These are phyloP conservation scores for Drosophila fungiperda DNA, from an alignment of 2,888 invertebrate species.

Conservation along the genomic window DNA sequence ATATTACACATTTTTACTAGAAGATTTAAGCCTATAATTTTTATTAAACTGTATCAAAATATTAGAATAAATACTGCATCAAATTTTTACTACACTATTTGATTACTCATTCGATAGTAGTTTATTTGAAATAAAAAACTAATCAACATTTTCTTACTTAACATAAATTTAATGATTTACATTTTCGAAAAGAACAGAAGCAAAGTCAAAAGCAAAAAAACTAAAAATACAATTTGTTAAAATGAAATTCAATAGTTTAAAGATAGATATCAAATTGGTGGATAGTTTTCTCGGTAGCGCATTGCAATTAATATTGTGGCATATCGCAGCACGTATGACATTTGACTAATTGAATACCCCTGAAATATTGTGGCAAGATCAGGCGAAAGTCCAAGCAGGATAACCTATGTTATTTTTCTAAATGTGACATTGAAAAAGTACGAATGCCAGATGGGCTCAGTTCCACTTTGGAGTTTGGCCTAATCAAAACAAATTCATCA, in stretches of 20 bases:
- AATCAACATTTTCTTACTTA: neutral
- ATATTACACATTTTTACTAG: accelerated
- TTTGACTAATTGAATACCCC: conserved; percentile 81
- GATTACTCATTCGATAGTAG: neutral
- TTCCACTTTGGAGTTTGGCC: conserved; percentile 35
- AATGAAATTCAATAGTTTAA: neutral
- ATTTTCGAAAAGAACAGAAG: neutral
- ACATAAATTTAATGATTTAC: neutral
- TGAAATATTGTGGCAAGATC: conserved; percentile 70
- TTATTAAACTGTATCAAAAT: neutral
- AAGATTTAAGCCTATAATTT: neutral
- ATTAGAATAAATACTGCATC: neutral
- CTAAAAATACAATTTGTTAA: neutral
- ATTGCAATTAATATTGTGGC: conserved; percentile 71
- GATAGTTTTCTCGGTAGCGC: conserved; percentile 37
- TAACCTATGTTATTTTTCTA: neutral
- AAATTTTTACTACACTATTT: neutral
- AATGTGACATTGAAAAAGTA: conserved; percentile 51
- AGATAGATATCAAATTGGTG: conserved; percentile 4
- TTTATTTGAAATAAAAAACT: neutral
- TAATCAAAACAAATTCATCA: conserved; percentile 80
- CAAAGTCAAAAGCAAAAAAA: neutral
- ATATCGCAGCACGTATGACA: conserved; percentile 73
- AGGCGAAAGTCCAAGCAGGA: conserved; percentile 71
- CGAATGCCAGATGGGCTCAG: conserved; percentile 27